These are phyloP conservation scores for Coendou prehensilis DNA, from an alignment of 2,797 vertebrate species.

Conservation along the genomic window DNA sequence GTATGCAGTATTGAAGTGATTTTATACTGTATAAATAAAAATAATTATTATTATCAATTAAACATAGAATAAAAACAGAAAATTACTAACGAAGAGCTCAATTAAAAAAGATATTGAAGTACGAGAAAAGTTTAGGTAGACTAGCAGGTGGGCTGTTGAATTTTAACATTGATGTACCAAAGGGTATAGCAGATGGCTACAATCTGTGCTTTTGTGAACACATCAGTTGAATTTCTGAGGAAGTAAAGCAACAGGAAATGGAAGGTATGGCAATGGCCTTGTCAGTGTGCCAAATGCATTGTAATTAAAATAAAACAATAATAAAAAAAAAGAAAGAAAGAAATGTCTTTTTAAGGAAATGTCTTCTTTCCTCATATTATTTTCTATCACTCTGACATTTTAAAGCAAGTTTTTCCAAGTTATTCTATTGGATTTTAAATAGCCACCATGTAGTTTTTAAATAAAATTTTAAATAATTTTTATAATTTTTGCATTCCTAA, in stretches of 20 bases:
- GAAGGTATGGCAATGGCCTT: not conserved
- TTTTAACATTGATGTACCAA: not conserved
- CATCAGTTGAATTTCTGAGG: not conserved
- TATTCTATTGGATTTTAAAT: constrained; percentile 44
- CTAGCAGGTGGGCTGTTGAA: not conserved
- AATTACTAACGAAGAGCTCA: not conserved
- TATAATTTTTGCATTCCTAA: constrained; percentile 43
- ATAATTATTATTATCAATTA: not conserved
- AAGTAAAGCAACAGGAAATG: not conserved
- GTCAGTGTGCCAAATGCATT: not conserved
- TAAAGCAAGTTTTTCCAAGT: not conserved
- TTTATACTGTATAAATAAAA: not conserved
- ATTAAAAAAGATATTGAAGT: not conserved
- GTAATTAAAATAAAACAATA: not conserved
- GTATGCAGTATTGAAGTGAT: not conserved
- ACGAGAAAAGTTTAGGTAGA: not conserved
- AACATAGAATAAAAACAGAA: not conserved
- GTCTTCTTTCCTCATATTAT: not conserved
- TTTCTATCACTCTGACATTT: constrained; percentile 37
- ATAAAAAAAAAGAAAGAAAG: not conserved
- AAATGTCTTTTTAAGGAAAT: not conserved
- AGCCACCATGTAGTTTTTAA: not conserved
- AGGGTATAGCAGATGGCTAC: not conserved
- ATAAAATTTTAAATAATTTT: not conserved
- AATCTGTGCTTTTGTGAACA: not conserved